Evolutionary conservation across 2,888 invertebrate species (phyloP), one percentile per base, ranked within the genome.

Genomic region (Eudemis profundana): DNA sequence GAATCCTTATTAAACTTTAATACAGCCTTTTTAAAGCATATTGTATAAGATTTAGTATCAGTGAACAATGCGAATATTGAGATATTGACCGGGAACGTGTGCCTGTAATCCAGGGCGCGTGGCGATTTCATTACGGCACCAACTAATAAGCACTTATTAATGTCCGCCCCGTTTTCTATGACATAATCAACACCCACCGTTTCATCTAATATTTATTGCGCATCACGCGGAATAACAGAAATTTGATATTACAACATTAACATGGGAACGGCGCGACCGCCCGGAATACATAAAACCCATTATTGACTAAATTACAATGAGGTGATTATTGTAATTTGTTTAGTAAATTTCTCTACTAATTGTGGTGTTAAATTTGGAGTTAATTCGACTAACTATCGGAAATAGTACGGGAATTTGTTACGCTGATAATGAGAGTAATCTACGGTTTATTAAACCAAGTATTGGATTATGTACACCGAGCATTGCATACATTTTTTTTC

Each of bases 131-230:
- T 90, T 89, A 86, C 77, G 77, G 72, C 73, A 72, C 85, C 85
- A 78, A 83, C 86, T 86, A 90, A 89, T 91, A 87, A 87, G 87
- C 76, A 84, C 82, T 79, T 87, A 89, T 86, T 90, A 90, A 88
- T 86, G 78, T 80, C 59, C 78, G 78, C 75, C 74, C 75, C 74
- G 72, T 78, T 69, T 74, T 53, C 72, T 67, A 77, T 78, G 82
- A 79, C 80, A 82, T 86, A 86, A 87, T 86, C 84, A 86, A 84
- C 84, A 85, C 83, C 79, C 77, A 78, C 72, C 76, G 81, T 80
- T 84, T 83, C 86, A 89, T 91, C 82, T 85, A 86, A 87, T 89
- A 90, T 91, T 88, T 87, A 90, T 86, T 82, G 80, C 81, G 77
- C 81, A 85, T 86, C 84, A 84, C 78, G 82, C 74, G 71, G 74